phyloP scores from a whole-genome alignment of 1,140 invertebrate genomes.

The Lethocerus indicus region DNA sequence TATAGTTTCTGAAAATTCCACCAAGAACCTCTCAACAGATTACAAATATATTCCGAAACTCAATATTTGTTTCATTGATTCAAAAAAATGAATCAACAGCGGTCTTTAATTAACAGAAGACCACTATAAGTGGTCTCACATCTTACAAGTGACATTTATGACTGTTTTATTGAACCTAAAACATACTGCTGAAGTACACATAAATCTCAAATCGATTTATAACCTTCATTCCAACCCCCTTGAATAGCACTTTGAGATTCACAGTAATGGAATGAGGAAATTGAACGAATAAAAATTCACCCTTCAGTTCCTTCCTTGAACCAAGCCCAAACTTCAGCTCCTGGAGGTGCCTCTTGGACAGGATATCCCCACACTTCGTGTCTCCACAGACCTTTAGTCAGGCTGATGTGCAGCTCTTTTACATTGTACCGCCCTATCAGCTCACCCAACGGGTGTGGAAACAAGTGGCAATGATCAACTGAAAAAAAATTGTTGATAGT shows the following conservation, averaged over 20 bases:
- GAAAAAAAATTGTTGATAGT: conserved; percentile 5
- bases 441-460: conserved; percentile 80
- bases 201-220: neutral
- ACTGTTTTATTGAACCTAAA: no score
- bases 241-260: neutral
- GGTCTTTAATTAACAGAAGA: no score
- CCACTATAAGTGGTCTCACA: no score
- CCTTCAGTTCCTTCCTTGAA: conserved; percentile 41
- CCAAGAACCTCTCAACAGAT: no score
- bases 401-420: conserved; percentile 75
- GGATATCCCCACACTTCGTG: conserved; percentile 88
- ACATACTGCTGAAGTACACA: neutral
- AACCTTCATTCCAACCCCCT: neutral
- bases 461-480: conserved; percentile 51
- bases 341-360: conserved; percentile 67
- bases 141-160: no score
- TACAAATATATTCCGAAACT: no score
- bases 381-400: conserved; percentile 87
- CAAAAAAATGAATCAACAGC: no score
- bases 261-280: neutral
- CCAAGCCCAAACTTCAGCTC: conserved; percentile 87
- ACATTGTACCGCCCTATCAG: conserved; percentile 71
- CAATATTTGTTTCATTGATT: no score
- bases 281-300: conserved; percentile 22
- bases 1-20: no score